A percentile compares a stretch with the other conserved stretches of the same genome.
Conservation (phyloP, 2,888 invertebrate species). For the Leptinotarsa juncta region DNA sequence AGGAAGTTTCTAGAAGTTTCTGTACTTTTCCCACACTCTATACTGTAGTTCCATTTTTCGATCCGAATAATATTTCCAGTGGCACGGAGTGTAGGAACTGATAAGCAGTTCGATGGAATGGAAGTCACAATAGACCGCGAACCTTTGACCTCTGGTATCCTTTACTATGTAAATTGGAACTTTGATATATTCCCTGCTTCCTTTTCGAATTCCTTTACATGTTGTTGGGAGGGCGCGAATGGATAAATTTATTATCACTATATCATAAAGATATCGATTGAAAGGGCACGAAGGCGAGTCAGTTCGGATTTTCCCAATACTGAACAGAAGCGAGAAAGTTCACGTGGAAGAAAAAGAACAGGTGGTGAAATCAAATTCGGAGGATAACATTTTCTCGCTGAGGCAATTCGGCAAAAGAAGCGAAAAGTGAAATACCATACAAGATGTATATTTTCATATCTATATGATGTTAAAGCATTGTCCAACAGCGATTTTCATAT, state of each 20-base stretch:
- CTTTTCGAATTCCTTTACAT: slow-evolving; percentile 37
- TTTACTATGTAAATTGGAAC: slow-evolving; percentile 51
- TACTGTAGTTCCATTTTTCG: background rate
- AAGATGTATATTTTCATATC: too few relatives aligned
- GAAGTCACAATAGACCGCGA: slow-evolving; percentile 44
- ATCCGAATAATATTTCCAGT: background rate
- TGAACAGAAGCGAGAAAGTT: background rate
- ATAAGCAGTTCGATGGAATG: slow-evolving; percentile 37
- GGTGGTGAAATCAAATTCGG: background rate
- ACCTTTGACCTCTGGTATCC: slow-evolving; percentile 43
- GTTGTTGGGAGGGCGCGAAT: slow-evolving; percentile 5
- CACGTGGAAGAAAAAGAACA: background rate
- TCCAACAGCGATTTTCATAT: too few relatives aligned
- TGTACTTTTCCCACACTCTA: too few relatives aligned
- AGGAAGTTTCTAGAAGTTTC: too few relatives aligned
- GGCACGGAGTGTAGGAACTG: slow-evolving; percentile 8
- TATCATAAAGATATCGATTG: background rate
- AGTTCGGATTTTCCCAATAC: background rate
- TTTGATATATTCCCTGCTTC: slow-evolving; percentile 49
- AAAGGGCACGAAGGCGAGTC: slow-evolving; percentile 1
- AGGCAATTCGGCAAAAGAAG: too few relatives aligned
- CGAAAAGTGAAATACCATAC: too few relatives aligned
- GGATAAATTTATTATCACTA: slow-evolving; percentile 15
- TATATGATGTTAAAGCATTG: too few relatives aligned
- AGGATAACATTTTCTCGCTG: background rate